Percentiles rank a stretch among this genome's conserved stretches.
phyloP scores from a whole-genome alignment of 2,888 invertebrate genomes.

The Theretra japonica region DNA sequence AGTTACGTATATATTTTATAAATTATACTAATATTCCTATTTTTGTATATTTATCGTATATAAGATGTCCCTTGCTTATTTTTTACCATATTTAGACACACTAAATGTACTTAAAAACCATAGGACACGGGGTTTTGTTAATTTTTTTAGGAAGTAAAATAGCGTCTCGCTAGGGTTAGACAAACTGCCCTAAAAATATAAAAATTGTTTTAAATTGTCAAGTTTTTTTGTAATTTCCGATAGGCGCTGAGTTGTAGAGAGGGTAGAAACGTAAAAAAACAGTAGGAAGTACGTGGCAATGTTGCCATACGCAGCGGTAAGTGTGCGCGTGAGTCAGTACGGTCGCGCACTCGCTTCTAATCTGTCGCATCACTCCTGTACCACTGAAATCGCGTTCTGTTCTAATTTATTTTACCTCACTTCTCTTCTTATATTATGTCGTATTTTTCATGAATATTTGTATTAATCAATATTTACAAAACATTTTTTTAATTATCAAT shows the following conservation, averaged over 20 bases:
- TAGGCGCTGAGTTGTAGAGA: conserved; percentile 79
- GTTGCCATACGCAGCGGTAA: conserved; percentile 75
- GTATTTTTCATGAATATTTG: neutral
- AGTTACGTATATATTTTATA: neutral
- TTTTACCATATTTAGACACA: neutral
- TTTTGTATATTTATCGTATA: neutral
- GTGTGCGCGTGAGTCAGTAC: conserved; percentile 54
- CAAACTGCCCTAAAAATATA: conserved; percentile 57
- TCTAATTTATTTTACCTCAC: conserved; percentile 10
- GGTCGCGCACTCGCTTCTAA: conserved; percentile 36
- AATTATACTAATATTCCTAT: neutral
- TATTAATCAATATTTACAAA: neutral
- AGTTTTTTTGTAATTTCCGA: conserved; percentile 70
- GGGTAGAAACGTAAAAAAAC: conserved; percentile 66
- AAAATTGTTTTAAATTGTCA: conserved; percentile 65
- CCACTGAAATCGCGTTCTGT: neutral
- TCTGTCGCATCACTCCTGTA: conserved; percentile 21
- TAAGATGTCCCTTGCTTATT: neutral
- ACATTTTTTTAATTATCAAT: neutral
- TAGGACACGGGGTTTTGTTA: conserved; percentile 24
- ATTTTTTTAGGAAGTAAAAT: conserved; percentile 26
- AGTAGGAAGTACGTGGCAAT: conserved; percentile 65
- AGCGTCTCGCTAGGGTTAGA: conserved; percentile 48
- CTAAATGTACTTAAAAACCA: neutral
- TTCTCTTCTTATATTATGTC: conserved; percentile 11